These are phyloP conservation scores for Ceratina japonica DNA, from an alignment of 1,140 invertebrate genomes.

Conservation along the genomic window DNA sequence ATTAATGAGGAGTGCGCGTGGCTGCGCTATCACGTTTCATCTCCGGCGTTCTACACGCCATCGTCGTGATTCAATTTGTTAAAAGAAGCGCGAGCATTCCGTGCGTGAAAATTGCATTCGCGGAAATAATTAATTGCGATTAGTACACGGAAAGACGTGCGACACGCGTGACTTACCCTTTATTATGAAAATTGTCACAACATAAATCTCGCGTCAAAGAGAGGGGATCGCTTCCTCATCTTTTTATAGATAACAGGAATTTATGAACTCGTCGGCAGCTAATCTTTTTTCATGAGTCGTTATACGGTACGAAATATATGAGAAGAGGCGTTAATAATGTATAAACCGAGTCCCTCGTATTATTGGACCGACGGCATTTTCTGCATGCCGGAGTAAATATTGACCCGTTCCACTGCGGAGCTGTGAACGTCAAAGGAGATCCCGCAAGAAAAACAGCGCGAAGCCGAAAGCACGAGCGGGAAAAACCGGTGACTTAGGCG, in stretches of 20 bases:
- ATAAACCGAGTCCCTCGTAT: too few relatives aligned
- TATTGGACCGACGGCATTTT: neutral
- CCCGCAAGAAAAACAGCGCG: neutral
- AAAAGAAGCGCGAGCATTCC: neutral
- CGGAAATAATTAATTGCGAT: neutral
- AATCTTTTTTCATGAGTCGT: too few relatives aligned
- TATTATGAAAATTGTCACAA: too few relatives aligned
- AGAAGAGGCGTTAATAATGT: too few relatives aligned
- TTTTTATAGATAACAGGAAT: too few relatives aligned
- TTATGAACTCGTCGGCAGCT: too few relatives aligned
- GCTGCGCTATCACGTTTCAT: neutral
- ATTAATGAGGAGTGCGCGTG: conserved; percentile 44
- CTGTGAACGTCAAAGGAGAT: neutral
- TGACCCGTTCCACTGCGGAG: too few relatives aligned
- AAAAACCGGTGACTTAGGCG: conserved; percentile 18
- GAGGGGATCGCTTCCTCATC: too few relatives aligned
- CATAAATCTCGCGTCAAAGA: too few relatives aligned
- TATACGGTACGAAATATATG: too few relatives aligned
- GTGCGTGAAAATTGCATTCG: neutral
- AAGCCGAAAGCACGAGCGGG: neutral
- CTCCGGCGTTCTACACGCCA: conserved; percentile 18
- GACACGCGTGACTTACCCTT: neutral
- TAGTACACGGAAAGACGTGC: neutral
- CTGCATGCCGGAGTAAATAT: too few relatives aligned
- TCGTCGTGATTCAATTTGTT: conserved; percentile 15